phyloP scores from a whole-genome alignment of 2,113 vertebrate genomes.

The Dipodomys ordii region DNA sequence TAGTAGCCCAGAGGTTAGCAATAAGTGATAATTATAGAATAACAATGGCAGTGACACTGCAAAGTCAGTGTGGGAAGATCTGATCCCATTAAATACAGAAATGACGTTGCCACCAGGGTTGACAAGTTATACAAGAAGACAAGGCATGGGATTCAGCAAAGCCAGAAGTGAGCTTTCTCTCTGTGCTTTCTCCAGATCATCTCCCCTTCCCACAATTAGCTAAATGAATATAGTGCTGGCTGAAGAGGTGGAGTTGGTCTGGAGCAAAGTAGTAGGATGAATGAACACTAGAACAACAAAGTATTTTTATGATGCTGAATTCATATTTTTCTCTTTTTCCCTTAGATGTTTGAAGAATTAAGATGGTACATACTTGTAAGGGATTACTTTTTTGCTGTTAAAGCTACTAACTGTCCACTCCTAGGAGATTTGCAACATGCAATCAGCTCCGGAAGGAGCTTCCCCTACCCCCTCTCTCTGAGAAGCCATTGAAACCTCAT shows the following conservation, averaged over 20 bases:
- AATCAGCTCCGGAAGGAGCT: background rate
- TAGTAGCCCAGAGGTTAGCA: conserved; percentile 7
- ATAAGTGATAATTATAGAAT: conserved; percentile 16
- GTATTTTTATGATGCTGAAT: background rate
- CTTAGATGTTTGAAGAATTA: conserved; percentile 11
- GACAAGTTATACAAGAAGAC: background rate
- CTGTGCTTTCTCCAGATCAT: background rate
- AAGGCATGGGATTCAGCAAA: background rate
- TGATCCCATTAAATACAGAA: background rate
- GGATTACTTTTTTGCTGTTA: background rate
- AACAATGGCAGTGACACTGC: background rate
- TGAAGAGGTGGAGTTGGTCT: background rate
- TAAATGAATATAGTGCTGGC: background rate
- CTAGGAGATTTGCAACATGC: background rate
- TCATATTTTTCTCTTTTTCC: background rate
- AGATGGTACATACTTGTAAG: background rate
- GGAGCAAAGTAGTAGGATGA: background rate
- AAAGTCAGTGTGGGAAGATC: conserved; percentile 30
- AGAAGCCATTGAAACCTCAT: background rate
- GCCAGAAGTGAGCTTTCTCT: background rate
- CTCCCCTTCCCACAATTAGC: background rate
- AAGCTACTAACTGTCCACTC: background rate
- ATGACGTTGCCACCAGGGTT: background rate
- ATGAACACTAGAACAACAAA: background rate
- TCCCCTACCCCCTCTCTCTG: background rate